Conservation (phyloP, 2,113 vertebrate genomes). For the Oplegnathus fasciatus region DNA sequence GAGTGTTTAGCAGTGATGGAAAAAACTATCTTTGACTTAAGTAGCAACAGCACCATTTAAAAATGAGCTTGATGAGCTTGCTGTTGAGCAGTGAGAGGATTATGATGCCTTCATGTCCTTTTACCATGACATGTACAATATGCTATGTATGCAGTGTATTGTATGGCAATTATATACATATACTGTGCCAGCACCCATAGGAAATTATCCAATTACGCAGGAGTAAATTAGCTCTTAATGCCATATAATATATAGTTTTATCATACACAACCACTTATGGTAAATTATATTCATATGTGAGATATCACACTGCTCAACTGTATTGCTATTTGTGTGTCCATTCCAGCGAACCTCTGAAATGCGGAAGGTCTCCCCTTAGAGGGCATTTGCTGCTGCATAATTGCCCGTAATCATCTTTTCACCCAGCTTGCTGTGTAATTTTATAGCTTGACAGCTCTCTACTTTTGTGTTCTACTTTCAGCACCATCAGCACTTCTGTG, state of each 20-base stretch:
- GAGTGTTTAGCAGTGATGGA: not conserved
- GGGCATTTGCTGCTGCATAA: slow-evolving; percentile 66
- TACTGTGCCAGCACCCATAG: not conserved
- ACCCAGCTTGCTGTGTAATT: slow-evolving; percentile 67
- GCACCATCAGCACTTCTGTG: slow-evolving; percentile 71
- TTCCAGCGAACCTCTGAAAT: slow-evolving; percentile 42
- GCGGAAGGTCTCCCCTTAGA: slow-evolving; percentile 60
- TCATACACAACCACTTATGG: not conserved
- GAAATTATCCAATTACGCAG: not conserved
- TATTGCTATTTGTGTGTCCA: slow-evolving; percentile 34
- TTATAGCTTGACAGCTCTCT: slow-evolving; percentile 72
- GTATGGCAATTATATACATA: too few relatives aligned
- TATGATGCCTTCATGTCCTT: not conserved
- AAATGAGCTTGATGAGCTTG: not conserved
- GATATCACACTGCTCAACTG: not conserved
- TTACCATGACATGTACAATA: too few relatives aligned
- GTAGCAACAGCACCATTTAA: too few relatives aligned
- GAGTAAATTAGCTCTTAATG: not conserved
- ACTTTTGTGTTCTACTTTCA: slow-evolving; percentile 67
- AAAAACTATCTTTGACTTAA: not conserved
- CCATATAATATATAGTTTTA: not conserved
- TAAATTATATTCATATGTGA: not conserved
- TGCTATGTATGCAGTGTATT: too few relatives aligned
- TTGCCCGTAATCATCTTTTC: slow-evolving; percentile 79
- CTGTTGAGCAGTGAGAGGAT: not conserved